Percentiles rank a stretch among this genome's conserved stretches.
Conservation (phyloP, 2,113 vertebrate genomes). For the Corvus hawaiiensis region DNA sequence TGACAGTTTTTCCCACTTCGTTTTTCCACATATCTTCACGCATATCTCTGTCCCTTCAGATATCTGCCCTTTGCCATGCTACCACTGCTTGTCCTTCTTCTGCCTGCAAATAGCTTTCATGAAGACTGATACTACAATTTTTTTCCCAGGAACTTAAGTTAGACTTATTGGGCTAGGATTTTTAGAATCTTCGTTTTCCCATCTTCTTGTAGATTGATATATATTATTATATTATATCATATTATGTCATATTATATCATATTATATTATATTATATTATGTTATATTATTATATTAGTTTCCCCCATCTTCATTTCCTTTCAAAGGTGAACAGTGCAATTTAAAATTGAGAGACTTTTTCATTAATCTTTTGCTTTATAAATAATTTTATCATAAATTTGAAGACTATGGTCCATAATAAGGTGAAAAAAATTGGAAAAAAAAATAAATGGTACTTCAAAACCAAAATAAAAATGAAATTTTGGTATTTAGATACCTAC, state of each 20-base stretch:
- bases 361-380: background rate
- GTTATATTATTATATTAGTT: background rate
- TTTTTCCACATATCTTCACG: background rate
- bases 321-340: background rate
- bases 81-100: background rate
- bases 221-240: background rate
- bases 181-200: background rate
- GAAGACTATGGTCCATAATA: background rate
- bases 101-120: background rate
- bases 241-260: background rate
- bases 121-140: background rate
- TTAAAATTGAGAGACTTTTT: background rate
- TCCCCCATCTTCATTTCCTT: background rate
- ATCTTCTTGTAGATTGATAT: background rate
- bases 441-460: background rate
- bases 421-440: background rate
- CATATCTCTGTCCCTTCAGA: background rate
- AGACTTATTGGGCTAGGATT: background rate
- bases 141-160: background rate
- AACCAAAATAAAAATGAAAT: background rate
- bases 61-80: background rate
- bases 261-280: background rate
- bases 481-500: background rate
- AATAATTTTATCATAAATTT: background rate
- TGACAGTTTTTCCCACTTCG: background rate